Base-by-base conservation (phyloP, 2,888 invertebrate genomes). In the Chrysolina oricalcia region DNA sequence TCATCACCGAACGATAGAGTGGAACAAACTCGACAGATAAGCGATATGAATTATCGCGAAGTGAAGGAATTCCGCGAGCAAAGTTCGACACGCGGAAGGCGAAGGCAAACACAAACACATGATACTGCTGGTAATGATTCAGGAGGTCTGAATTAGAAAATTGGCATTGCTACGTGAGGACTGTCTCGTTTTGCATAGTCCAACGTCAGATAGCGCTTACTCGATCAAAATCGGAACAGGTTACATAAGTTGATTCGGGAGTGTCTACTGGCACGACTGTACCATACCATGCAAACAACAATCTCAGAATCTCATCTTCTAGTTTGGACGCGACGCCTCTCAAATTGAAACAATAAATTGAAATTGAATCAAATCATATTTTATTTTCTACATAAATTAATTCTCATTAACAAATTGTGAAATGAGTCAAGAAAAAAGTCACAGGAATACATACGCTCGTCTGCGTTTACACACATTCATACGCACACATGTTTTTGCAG, bases 131-230 rank as follows among this genome's bases (percentile, higher is more conserved):
- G 63, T 75, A 77, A 77, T 81, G 82, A 82, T 81, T 82, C 83
- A 81, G 80, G 75, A 78, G 80, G 75, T 79, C 78, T 78, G 82
- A 82, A 82, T 83, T 83, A 82, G 81, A 81, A 81, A 82, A 82
- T 83, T 82, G 81, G 81, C 81, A 79, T 81, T 68, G 78, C 82
- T 83, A 83, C 83, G 83, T 83, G 83, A 76, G 82, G 48, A 78
- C 80, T 77, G 81, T 80, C 83, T 80, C 83, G 70, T 76, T 76
- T 76, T 74, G 75, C 73, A 71, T 71, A 67, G 63, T 59, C 62
- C 63, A 59, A 62, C 59, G 69, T 59, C n/a, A 59, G 59, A n/a
- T 27, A 59, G 59, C 59, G n/a, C 59, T 59, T 62, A 63, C 56
- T 70, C 48, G 9, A 27, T 59, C 59, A 59, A 59, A 59, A 15